Conservation (phyloP, 1,140 invertebrate genomes). For the Acyrthosiphon pisum region DNA sequence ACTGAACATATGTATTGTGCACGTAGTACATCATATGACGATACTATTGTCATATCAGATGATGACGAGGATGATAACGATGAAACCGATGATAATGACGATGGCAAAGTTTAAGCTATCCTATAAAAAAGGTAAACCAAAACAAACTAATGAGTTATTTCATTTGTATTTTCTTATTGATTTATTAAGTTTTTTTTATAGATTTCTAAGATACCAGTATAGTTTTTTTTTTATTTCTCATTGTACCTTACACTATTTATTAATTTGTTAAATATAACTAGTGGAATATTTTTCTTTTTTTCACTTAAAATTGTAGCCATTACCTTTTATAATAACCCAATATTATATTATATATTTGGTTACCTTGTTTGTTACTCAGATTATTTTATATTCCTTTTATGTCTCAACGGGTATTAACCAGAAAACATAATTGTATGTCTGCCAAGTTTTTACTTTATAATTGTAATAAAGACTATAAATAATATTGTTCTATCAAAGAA, state of each 20-base stretch:
- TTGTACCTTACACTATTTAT: not conserved
- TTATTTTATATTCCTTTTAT: not conserved
- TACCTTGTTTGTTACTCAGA: not conserved
- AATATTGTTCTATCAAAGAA: not conserved
- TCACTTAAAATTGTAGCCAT: not conserved
- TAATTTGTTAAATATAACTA: not conserved
- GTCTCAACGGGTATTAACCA: not conserved
- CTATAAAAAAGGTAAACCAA: too few species aligned
- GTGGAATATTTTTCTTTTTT: not conserved
- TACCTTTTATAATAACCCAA: not conserved
- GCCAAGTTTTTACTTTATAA: not conserved
- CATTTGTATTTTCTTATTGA: constrained; percentile 6
- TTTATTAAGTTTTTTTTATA: constrained; percentile 41
- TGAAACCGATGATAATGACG: not conserved
- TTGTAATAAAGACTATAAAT: not conserved
- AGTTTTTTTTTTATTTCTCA: constrained; percentile 20
- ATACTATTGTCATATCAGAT: constrained; percentile 36
- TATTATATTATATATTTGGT: not conserved
- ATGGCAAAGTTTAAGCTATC: not conserved
- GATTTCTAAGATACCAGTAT: not conserved
- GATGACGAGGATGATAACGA: not conserved
- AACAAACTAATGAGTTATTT: not conserved
- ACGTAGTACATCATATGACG: not conserved
- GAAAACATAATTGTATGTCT: not conserved
- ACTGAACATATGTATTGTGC: constrained; percentile 51